Evolutionary conservation across 1,140 invertebrate species (phyloP), one percentile per base, ranked within the genome.

Genomic region (Phymastichus coffea): DNA sequence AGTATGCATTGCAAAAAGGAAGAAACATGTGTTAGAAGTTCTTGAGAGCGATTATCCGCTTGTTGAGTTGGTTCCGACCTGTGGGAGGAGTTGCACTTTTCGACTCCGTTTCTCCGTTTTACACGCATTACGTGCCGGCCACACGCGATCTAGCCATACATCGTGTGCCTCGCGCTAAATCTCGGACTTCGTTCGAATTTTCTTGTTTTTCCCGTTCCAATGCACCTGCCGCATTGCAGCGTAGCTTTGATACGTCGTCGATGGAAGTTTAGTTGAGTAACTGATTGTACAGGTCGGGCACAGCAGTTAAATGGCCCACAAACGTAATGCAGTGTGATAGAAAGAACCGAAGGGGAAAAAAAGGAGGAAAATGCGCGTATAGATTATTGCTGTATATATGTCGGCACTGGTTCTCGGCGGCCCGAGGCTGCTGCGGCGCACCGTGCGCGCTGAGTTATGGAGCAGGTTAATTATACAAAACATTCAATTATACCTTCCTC

Each of bases 381-480:
- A 63, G 63, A 58, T n/a, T n/a, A n/a, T n/a, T n/a, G n/a, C n/a
- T n/a, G n/a, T n/a, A n/a, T n/a, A n/a, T n/a, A n/a, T n/a, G n/a
- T n/a, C n/a, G n/a, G n/a, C n/a, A n/a, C n/a, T n/a, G n/a, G n/a
- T n/a, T n/a, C n/a, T n/a, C n/a, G 68, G 63, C 66, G 53, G 75
- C 77, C 76, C 73, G 71, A 70, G 77, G 77, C 75, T 76, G 71
- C n/a, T n/a, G 72, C 76, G 78, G 76, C 75, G 74, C 73, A 73
- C 76, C 78, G 77, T 77, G 72, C 66, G 72, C 66, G 63, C 67
- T 80, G 78, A 80, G 75, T 80, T 79, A 79, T 80, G 76, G 74
- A 72, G 74, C 75, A 77, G 75, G 77, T 80, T 80, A 79, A 80
- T 80, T 80, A 80, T 79, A 80, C 77, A 79, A 80, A 80, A 78